Base-by-base conservation (phyloP, 2,888 invertebrate genomes). In the Gibbula magus region DNA sequence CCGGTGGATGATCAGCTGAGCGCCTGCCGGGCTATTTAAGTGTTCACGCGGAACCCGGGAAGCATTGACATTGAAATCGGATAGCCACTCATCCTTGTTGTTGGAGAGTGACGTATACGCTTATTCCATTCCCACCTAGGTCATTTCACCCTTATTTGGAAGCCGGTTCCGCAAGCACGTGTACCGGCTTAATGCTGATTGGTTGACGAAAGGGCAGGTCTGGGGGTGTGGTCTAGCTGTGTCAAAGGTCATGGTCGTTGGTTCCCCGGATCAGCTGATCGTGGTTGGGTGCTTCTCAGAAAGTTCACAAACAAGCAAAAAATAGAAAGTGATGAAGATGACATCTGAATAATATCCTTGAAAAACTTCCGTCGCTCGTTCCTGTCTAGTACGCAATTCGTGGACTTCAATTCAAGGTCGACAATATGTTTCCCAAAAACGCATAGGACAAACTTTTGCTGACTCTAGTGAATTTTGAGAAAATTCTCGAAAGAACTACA, bases 131-230 rank as follows among this genome's bases (percentile, higher is more conserved):
- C 45, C 51, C 51, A 74, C 39, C 25, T 52, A 74, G 74, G 74
- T 25, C 74, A 45, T 25, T 16, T 16, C 13, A 10, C 74, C 45
- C 74, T 45, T 74, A 74, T 74, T 74, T 52, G 74, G 74, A 51
- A 52, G 25, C 8, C 35, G 29, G 32, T 29, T 29, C 29, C 67
- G 32, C 67, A 29, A 67, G 45, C 74, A 74, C 74, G 74, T 74
- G 74, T 39, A 74, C 74, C 74, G 74, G 74, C 74, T n/a, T 51
- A 16, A n/a, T 22, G 39, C 45, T 74, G 52, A 74, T 45, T 74
- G 74, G 74, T 25, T 51, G 22, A 45, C 20, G 51, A 22, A 3
- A 13, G 74, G 74, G 74, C 35, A 51, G 39, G 39, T 39, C 74
- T 52, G 22, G 74, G 25, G 74, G 74, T 20, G 39, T 45, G 39